phyloP scores from a whole-genome alignment of 2,113 vertebrate genomes.

The Siphamia tubifer region DNA sequence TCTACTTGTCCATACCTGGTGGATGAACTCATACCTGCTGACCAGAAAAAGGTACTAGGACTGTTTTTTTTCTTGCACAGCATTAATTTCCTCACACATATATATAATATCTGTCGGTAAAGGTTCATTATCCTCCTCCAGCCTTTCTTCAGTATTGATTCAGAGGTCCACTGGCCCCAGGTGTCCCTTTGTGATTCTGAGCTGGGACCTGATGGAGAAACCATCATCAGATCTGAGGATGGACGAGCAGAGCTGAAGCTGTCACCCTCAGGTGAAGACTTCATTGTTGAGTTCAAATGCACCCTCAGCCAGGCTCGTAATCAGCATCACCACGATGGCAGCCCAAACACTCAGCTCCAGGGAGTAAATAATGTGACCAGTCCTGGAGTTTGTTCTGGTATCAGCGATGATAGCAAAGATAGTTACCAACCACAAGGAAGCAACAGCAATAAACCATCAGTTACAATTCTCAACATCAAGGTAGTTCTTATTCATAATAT shows the following conservation, averaged over 20 bases:
- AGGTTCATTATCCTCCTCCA: constrained; percentile 41
- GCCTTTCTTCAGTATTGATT: constrained; percentile 73
- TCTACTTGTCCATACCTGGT: constrained; percentile 84
- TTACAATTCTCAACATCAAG: constrained; percentile 14
- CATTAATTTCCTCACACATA: not conserved
- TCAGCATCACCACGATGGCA: not conserved
- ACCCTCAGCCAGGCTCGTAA: constrained; percentile 77
- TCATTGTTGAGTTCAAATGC: constrained; percentile 85
- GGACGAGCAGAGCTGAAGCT: constrained; percentile 80
- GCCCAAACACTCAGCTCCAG: not conserved
- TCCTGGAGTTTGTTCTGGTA: too few relatives aligned
- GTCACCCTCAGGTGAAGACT: constrained; percentile 80
- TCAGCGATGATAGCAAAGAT: not conserved
- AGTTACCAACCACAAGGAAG: not conserved
- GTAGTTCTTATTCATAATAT: constrained; percentile 19
- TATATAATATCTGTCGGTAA: not conserved
- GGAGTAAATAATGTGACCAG: not conserved
- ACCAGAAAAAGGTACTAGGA: constrained; percentile 78
- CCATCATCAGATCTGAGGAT: constrained; percentile 81
- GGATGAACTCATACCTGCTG: constrained; percentile 76
- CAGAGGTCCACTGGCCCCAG: constrained; percentile 82
- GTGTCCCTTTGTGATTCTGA: constrained; percentile 25
- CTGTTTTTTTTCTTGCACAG: not conserved
- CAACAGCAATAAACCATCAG: not conserved
- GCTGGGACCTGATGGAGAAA: constrained; percentile 50